Evolutionary conservation across 1,140 invertebrate species (phyloP), one percentile per base, ranked within the genome.

Genomic region (Cherax destructor): DNA sequence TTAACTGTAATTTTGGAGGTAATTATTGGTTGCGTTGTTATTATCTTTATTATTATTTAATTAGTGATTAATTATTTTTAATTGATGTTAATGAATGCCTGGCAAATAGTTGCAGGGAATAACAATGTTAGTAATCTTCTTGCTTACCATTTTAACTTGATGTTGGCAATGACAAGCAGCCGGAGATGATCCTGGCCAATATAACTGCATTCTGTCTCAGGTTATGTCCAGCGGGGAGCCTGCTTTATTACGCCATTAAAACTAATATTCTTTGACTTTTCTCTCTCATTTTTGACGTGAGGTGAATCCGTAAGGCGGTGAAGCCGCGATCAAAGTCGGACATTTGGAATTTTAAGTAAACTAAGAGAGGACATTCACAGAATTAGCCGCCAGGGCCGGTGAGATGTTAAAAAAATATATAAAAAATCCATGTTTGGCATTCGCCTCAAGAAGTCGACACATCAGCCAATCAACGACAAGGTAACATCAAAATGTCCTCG

Each of bases 191-290:
- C 11, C 1, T 65, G 61, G 61, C 5, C 4, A 13, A 65, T 18
- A 5, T 18, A 21, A 21, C 61, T 18, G 18, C 61, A 65, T 65
- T 65, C 61, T 21, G 9, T 21, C 61, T 18, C 16, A 5, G 13
- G 13, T 65, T 18, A 13, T 65, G 21, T n/a, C 1, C 24, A 21
- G 9, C 69, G 24, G 69, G 69, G 69, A 30, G 24, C 24, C 69
- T 7, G 21, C 24, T 30, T 74, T 74, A 74, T 30, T 16, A 74
- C 6, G 69, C 69, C 24, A 74, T 74, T 74, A 74, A 74, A 24
- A 24, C n/a, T 74, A 74, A 74, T 74, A 74, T 74, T 74, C 69
- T 74, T 74, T 74, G 69, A 74, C 24, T 24, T 74, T 21, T 74
- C 61, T 65, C 18, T 74, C 69, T 30, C 69, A 18, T 74, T 1